Evolutionary conservation across 2,113 vertebrate genomes (phyloP).

Genomic region (Glaucomys volans): DNA sequence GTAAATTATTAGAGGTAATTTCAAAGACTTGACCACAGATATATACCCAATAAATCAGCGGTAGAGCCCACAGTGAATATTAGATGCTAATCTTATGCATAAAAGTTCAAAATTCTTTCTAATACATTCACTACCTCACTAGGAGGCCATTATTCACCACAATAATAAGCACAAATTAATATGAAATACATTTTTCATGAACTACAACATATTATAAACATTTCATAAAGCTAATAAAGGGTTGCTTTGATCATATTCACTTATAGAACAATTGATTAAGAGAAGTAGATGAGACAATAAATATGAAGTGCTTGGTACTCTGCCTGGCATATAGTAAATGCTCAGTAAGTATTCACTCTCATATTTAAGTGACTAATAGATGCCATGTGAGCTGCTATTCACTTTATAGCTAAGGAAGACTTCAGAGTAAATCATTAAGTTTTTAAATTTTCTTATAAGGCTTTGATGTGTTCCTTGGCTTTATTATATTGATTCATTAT

Average conservation of each 20-base stretch:
- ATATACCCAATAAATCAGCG: not conserved
- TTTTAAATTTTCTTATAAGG: not conserved
- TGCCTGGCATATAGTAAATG: not conserved
- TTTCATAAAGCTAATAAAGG: slow-evolving; percentile 36
- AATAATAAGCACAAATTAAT: slow-evolving; percentile 1
- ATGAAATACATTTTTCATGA: slow-evolving; percentile 4
- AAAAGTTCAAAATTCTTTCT: not conserved
- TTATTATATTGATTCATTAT: not conserved
- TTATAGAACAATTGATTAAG: slow-evolving; percentile 26
- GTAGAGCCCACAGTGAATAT: not conserved
- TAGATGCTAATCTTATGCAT: not conserved
- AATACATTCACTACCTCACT: not conserved
- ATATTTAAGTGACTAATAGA: not conserved
- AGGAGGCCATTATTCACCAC: not conserved
- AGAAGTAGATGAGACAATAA: not conserved
- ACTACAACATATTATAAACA: not conserved
- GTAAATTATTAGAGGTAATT: not conserved
- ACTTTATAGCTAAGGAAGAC: not conserved
- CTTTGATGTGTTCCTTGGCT: not conserved
- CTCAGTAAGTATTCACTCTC: not conserved
- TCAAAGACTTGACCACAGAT: too few relatives aligned
- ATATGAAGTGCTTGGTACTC: not conserved
- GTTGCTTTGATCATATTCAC: not conserved
- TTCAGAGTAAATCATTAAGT: slow-evolving; percentile 29
- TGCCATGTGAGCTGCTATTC: not conserved